Conservation (phyloP, 1,140 invertebrate species). For the Drosophila bocki region DNA sequence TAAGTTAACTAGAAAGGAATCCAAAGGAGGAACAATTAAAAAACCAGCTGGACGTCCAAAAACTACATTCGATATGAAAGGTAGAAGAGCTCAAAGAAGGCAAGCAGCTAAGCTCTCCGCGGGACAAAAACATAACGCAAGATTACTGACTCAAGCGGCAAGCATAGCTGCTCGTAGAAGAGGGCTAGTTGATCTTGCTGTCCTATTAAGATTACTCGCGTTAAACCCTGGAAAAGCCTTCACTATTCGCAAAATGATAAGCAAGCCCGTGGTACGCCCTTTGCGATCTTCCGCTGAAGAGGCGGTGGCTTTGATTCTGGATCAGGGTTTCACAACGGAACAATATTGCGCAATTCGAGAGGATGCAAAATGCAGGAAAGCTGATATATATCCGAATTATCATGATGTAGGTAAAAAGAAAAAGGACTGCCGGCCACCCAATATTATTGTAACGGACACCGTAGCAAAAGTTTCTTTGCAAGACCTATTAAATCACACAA, state of each 20-base stretch:
- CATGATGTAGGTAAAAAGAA: no score
- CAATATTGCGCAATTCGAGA: no score
- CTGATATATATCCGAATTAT: no score
- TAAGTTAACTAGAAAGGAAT: not conserved
- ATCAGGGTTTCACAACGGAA: no score
- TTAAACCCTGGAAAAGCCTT: slow-evolving; percentile 1
- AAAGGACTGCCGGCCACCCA: no score
- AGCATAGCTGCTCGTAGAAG: not conserved
- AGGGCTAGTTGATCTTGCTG: not conserved
- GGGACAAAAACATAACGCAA: not conserved
- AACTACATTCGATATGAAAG: slow-evolving; percentile 5
- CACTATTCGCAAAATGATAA: not conserved
- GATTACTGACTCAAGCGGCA: not conserved
- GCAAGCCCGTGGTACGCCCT: not conserved
- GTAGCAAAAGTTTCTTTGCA: not conserved
- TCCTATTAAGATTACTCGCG: not conserved
- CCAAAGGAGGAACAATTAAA: not conserved
- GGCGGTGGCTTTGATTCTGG: no score
- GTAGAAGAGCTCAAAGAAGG: not conserved
- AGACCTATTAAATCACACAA: not conserved
- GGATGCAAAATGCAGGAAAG: no score
- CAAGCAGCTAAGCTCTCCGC: not conserved
- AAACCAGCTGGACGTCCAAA: not conserved
- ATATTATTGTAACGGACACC: no score
- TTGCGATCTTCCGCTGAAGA: not conserved